These are phyloP conservation scores for Apteryx mantelli DNA, from an alignment of 2,113 vertebrate species.

Conservation along the genomic window DNA sequence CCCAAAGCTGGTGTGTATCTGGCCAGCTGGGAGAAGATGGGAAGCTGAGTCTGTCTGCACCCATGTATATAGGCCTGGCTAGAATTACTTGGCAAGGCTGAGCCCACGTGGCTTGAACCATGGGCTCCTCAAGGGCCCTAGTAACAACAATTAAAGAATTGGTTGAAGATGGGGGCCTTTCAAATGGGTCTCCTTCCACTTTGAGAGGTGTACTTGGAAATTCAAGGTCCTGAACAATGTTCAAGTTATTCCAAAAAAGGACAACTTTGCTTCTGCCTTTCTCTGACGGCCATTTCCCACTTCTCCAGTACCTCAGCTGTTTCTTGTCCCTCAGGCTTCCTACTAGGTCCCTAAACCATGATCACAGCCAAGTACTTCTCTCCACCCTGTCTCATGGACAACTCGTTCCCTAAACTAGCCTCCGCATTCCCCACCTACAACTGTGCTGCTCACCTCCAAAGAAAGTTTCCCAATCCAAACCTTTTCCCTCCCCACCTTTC, in stretches of 20 bases:
- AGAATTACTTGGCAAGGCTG: not conserved
- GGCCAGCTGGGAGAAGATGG: not conserved
- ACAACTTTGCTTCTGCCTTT: not conserved
- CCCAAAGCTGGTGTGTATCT: not conserved
- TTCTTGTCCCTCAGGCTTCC: not conserved
- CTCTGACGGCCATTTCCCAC: not conserved
- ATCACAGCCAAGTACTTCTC: not conserved
- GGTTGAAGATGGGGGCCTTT: not conserved
- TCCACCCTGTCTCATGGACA: not conserved
- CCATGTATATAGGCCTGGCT: not conserved
- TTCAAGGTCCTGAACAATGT: not conserved
- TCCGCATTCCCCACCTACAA: not conserved
- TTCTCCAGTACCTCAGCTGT: not conserved
- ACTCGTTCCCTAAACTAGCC: not conserved
- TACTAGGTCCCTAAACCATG: not conserved
- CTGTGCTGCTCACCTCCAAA: not conserved
- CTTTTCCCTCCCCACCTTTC: not conserved
- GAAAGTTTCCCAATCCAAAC: not conserved
- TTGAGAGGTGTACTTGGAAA: not conserved
- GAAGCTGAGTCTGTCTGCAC: accelerated
- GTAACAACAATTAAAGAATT: not conserved
- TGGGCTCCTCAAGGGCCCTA: not conserved
- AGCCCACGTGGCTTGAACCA: not conserved
- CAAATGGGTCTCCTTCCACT: not conserved
- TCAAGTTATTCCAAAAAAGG: not conserved